Percentiles rank a stretch among this genome's conserved stretches.
phyloP scores from a whole-genome alignment of 2,888 invertebrate genomes.

The Rhamphomyia laevipes region DNA sequence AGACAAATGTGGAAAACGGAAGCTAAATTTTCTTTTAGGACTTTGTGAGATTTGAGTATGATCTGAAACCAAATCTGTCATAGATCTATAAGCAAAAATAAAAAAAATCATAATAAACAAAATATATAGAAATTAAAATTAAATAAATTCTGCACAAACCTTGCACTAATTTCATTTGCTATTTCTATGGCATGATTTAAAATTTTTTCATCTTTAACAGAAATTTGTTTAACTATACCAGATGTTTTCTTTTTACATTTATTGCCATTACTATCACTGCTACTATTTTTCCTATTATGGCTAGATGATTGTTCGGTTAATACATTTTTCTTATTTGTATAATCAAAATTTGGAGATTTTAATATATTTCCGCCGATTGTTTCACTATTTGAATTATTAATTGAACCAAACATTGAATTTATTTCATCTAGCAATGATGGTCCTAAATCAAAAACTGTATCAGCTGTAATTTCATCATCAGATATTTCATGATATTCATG shows the following conservation, averaged over 20 bases:
- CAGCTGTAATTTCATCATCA: conserved; percentile 51
- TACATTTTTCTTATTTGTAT: conserved; percentile 59
- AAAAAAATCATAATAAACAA: not conserved
- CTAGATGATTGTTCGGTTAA: conserved; percentile 49
- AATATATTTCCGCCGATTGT: conserved; percentile 8
- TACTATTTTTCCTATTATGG: conserved; percentile 24
- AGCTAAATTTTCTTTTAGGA: conserved; percentile 66
- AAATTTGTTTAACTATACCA: conserved; percentile 75
- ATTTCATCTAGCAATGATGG: conserved; percentile 84
- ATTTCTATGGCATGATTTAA: conserved; percentile 86
- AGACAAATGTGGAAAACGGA: conserved; percentile 50
- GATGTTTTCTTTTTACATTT: conserved; percentile 31
- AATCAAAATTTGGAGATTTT: conserved; percentile 32
- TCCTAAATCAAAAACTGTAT: conserved; percentile 58
- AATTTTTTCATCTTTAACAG: conserved; percentile 82
- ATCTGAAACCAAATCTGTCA: conserved; percentile 47
- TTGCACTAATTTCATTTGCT: conserved; percentile 80
- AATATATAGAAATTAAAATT: not conserved
- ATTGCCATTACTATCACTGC: conserved; percentile 26
- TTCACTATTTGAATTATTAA: conserved; percentile 30
- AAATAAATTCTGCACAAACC: conserved; percentile 38
- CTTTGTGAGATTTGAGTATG: conserved; percentile 47
- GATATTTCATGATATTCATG: conserved; percentile 78
- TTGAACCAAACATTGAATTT: conserved; percentile 70
- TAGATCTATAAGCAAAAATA: conserved; percentile 37